phyloP scores from a whole-genome alignment of 2,113 vertebrate species.

The Opisthocomus hoazin region DNA sequence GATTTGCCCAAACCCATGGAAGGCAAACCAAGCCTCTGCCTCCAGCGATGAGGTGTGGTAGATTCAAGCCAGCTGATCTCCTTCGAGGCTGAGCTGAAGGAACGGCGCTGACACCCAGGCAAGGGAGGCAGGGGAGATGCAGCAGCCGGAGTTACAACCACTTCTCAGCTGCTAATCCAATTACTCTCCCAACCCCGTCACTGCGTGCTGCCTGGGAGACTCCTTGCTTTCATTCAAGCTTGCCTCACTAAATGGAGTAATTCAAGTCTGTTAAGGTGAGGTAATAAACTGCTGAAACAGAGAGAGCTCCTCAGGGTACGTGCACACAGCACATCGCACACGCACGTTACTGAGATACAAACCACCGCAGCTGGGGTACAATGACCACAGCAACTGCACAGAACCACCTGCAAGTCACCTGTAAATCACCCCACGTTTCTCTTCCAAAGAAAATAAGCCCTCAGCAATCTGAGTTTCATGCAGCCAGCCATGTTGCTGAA shows the following conservation, averaged over 20 bases:
- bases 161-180: constrained; percentile 21
- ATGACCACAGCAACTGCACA: background rate
- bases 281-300: constrained; percentile 36
- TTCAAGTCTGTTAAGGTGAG: constrained; percentile 13
- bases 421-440: background rate
- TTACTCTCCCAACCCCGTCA: background rate
- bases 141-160: background rate
- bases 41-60: background rate
- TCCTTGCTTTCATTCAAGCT: background rate
- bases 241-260: constrained; percentile 28
- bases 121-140: background rate
- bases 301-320: background rate
- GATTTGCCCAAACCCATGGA: background rate
- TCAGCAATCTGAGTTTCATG: background rate
- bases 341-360: background rate
- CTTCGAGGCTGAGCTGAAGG: background rate
- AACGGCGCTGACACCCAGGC: accelerated
- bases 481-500: background rate
- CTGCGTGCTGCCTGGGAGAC: background rate
- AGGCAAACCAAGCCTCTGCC: background rate
- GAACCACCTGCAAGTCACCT: background rate
- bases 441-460: background rate
- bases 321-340: background rate
- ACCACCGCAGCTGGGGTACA: background rate
- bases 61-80: background rate